A percentile compares a stretch with the other conserved stretches of the same genome.
Conservation (phyloP, 2,888 invertebrate species). For the Synanthedon myopaeformis region DNA sequence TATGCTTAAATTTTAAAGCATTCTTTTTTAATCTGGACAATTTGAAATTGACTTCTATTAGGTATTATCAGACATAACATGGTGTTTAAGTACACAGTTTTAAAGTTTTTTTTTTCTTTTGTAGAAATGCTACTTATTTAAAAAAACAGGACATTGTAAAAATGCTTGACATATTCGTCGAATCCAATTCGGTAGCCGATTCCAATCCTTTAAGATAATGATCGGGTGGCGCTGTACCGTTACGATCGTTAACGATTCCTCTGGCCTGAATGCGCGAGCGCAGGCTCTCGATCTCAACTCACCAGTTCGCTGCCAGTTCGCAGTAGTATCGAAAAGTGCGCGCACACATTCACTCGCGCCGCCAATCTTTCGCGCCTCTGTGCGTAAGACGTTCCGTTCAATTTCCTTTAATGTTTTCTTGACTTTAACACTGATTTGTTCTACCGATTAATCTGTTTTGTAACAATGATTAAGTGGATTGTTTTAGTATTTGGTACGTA, state of each 20-base stretch:
- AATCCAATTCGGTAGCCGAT: no score
- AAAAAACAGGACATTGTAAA: no score
- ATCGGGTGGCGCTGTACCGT: constrained; percentile 6
- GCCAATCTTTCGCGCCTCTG: constrained; percentile 3
- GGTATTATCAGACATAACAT: no score
- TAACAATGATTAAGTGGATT: constrained; percentile 9
- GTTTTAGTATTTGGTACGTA: constrained; percentile 8
- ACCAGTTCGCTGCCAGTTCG: not conserved
- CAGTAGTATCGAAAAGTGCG: not conserved
- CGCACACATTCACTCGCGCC: not conserved
- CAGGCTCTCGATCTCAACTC: constrained; percentile 7
- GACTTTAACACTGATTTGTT: not conserved
- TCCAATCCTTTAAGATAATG: not conserved
- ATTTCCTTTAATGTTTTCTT: not conserved
- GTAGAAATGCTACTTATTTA: no score
- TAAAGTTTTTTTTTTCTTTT: no score
- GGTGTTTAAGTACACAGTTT: no score
- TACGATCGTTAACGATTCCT: constrained; percentile 5
- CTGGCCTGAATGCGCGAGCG: constrained; percentile 13
- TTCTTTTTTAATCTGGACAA: no score
- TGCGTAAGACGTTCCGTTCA: not conserved
- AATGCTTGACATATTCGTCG: no score
- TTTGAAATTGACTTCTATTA: no score
- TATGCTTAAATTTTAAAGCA: no score
- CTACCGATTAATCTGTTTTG: constrained; percentile 1